Evolutionary conservation across 2,888 invertebrate genomes (phyloP), one percentile per base, ranked within the genome.

Genomic region (Nemurella pictetii): DNA sequence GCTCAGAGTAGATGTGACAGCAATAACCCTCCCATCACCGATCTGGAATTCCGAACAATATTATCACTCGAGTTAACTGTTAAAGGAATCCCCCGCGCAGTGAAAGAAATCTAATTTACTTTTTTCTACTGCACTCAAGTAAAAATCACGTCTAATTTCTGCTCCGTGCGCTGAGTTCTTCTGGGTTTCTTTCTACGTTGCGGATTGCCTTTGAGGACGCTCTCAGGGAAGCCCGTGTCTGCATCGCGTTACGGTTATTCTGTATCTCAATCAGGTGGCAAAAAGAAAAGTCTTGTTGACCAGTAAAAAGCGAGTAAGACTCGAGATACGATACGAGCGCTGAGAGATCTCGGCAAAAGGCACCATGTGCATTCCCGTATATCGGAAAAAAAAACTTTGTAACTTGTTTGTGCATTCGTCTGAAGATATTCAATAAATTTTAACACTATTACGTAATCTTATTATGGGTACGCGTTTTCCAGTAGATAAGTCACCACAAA

Each of bases 401-500:
- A 25, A 55, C 55, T 82, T 72, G 82, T 82, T 82, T 72, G 82
- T 27, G 55, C 82, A 29, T 78, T 82, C 82, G n/a, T 27, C 82
- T 82, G 82, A 27, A 55, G 55, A 55, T 72, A 82, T 82, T 55
- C 82, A 72, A 82, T 82, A 82, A 82, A 82, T 82, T 82, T 82
- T 5, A 72, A 55, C 82, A 82, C 82, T 55, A 55, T 55, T 27
- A 82, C 82, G 55, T 82, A 82, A 55, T 26, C 55, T 82, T 82
- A 82, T 55, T 82, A 82, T 30, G 55, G 82, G 20, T 55, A 27
- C 55, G 82, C 82, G 82, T 82, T 84, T 84, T 84, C 84, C 84
- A 84, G 84, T 84, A 84, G 84, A 84, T 84, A 84, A 84, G 84
- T 81, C 81, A 78, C 81, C 80, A 81, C 73, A 84, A 81, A 84